Evolutionary conservation across 2,113 vertebrate species (phyloP).

Genomic region (Gila orcuttii): DNA sequence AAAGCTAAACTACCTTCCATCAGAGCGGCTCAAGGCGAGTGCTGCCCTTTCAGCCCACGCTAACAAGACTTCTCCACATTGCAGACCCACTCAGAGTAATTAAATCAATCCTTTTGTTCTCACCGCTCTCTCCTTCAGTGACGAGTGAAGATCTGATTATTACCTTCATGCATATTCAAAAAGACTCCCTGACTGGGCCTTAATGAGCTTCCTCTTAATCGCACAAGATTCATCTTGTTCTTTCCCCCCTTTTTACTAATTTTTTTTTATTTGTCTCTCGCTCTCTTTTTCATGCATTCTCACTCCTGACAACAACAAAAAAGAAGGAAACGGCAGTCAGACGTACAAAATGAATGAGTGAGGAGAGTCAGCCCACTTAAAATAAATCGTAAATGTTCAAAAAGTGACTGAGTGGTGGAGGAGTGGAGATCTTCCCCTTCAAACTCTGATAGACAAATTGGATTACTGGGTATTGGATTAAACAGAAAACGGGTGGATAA

Average conservation of each 20-base stretch:
- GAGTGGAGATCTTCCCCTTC: slow-evolving; percentile 91
- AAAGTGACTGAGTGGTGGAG: slow-evolving; percentile 85
- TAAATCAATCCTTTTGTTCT: slow-evolving; percentile 98
- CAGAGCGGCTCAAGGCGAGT: slow-evolving; percentile 80
- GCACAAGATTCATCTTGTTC: slow-evolving; percentile 96
- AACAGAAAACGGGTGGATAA: slow-evolving; percentile 93
- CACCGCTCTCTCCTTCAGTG: slow-evolving; percentile 86
- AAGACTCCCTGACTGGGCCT: slow-evolving; percentile 90
- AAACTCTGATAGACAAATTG: slow-evolving; percentile 98
- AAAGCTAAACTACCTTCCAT: slow-evolving; percentile 83
- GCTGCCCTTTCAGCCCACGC: slow-evolving; percentile 81
- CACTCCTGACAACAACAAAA: slow-evolving; percentile 80
- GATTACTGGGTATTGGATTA: slow-evolving; percentile 99
- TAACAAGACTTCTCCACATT: slow-evolving; percentile 89
- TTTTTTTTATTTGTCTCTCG: slow-evolving; percentile 71
- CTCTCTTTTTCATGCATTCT: slow-evolving; percentile 67
- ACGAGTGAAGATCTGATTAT: slow-evolving; percentile 92
- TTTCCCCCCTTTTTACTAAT: slow-evolving; percentile 71
- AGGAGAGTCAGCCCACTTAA: slow-evolving; percentile 79
- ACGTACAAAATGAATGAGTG: slow-evolving; percentile 83
- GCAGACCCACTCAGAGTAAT: slow-evolving; percentile 93
- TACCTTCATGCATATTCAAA: slow-evolving; percentile 98
- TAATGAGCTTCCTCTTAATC: slow-evolving; percentile 99
- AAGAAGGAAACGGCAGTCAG: slow-evolving; percentile 77
- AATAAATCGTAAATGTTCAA: slow-evolving; percentile 89